Percentiles rank a stretch among this genome's conserved stretches.
Evolutionary conservation across 2,888 invertebrate species (phyloP).

Genomic region (Microdon myrmicae): DNA sequence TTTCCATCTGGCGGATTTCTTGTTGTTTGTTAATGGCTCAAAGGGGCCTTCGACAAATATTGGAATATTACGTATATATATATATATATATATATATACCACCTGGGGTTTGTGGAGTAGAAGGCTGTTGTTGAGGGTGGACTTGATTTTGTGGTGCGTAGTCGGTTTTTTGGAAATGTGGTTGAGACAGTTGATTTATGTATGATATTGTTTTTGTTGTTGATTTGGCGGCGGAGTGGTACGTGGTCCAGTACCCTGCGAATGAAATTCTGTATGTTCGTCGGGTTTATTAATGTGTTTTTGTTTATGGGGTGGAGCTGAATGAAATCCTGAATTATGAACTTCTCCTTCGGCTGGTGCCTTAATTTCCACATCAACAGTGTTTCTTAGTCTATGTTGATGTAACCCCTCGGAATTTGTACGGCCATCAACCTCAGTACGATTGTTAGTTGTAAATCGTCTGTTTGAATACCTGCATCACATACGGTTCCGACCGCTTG

Average conservation of each 20-base stretch:
- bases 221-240: slow-evolving; percentile 49
- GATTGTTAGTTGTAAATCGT: slow-evolving; percentile 56
- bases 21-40: slow-evolving; percentile 76
- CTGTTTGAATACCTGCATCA: slow-evolving; percentile 67
- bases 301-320: slow-evolving; percentile 75
- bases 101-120: slow-evolving; percentile 62
- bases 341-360: slow-evolving; percentile 69
- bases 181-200: slow-evolving; percentile 56
- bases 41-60: slow-evolving; percentile 89
- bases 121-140: slow-evolving; percentile 59
- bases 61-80: slow-evolving; percentile 84
- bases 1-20: slow-evolving; percentile 67
- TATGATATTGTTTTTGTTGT: slow-evolving; percentile 35
- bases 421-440: slow-evolving; percentile 59
- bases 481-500: slow-evolving; percentile 59
- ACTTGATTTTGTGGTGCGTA: slow-evolving; percentile 54
- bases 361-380: slow-evolving; percentile 80
- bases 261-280: slow-evolving; percentile 52
- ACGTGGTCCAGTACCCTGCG: slow-evolving; percentile 51
- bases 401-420: slow-evolving; percentile 65
- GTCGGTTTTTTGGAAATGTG: slow-evolving; percentile 60
- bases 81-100: too few species aligned
- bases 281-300: slow-evolving; percentile 59
- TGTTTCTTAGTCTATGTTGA: slow-evolving; percentile 79
- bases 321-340: slow-evolving; percentile 77